These are phyloP conservation scores for Clusia tigrina DNA, from an alignment of 2,888 invertebrate genomes.

Conservation along the genomic window DNA sequence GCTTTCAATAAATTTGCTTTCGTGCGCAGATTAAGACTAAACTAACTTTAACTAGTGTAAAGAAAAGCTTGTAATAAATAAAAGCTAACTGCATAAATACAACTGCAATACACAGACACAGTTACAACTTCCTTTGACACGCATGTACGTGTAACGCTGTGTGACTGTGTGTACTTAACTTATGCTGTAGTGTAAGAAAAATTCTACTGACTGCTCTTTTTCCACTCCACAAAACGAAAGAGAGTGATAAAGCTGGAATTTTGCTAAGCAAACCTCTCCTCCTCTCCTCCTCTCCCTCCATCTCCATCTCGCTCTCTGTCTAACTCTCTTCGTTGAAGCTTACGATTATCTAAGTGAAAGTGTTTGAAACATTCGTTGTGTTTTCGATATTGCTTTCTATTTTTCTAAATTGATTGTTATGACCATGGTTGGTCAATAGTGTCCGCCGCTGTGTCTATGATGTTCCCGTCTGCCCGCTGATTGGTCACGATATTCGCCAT, in stretches of 20 bases:
- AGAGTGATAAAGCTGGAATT: too few relatives aligned
- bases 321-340: too few relatives aligned
- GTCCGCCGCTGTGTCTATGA: constrained; percentile 62
- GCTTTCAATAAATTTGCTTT: constrained; percentile 1
- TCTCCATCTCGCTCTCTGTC: too few relatives aligned
- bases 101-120: constrained; percentile 12
- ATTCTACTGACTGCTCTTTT: constrained; percentile 26
- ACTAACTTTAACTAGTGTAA: constrained; percentile 22
- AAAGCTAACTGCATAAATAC: constrained; percentile 25
- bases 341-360: too few relatives aligned
- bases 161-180: too few relatives aligned
- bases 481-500: constrained; percentile 61
- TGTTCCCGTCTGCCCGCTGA: constrained; percentile 61
- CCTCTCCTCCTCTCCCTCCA: too few relatives aligned
- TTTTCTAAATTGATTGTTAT: constrained; percentile 65
- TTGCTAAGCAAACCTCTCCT: too few relatives aligned
- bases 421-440: constrained; percentile 65
- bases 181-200: background rate
- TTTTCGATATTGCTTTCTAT: constrained; percentile 20
- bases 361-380: constrained; percentile 38
- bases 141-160: too few relatives aligned
- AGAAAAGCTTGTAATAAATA: constrained; percentile 23
- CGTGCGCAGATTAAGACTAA: constrained; percentile 22
- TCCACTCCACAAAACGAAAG: too few relatives aligned
- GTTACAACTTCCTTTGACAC: constrained; percentile 22